Evolutionary conservation across 35 echinoderm and acorn worm species (phyloP), one percentile per base, ranked within the genome.

Genomic region (Acanthaster planci): DNA sequence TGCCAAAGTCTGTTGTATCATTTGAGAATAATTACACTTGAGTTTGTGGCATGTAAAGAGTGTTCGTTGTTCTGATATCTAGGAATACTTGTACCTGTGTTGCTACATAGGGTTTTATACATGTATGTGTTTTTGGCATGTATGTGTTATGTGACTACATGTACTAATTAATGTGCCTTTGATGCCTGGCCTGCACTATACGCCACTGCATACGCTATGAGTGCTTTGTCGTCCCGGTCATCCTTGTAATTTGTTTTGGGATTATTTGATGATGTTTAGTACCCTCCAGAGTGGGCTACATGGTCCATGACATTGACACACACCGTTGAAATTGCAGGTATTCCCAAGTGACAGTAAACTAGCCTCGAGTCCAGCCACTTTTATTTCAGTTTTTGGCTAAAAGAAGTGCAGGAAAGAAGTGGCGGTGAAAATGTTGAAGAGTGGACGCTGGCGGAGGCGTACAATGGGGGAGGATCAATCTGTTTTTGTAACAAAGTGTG

Each of bases 101-200:
- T 72, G 8, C 14, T 72, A 29, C 64, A 14, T 31, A 31, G 19
- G 19, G 27, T 72, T 72, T 47, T 72, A 27, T 72, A 72, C 30
- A 72, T 27, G 34, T 72, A 19, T 72, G 64, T 72, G 4, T 47
- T 47, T 4, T 47, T 47, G 12, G 42, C 12, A 6, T 47, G 4
- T 47, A 4, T 72, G 22, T 26, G 23, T 26, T 72, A 34, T 72
- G 64, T 72, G 21, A 72, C 64, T 72, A 72, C 26, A n/a, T n/a
- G n/a, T n/a, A n/a, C n/a, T n/a, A n/a, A n/a, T n/a, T n/a, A 26
- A 72, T 72, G 64, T 72, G 64, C 64, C 64, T 72, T 72, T 72
- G 5, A 72, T 72, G 34, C n/a, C 30, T 72, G 64, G 64, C 64
- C 64, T 72, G 64, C 64, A 72, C 23, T 26, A n/a, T 18, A 26